Percentiles rank a stretch among this genome's conserved stretches.
Conservation (phyloP, 2,888 invertebrate genomes). For the Strigamia transsilvanica region DNA sequence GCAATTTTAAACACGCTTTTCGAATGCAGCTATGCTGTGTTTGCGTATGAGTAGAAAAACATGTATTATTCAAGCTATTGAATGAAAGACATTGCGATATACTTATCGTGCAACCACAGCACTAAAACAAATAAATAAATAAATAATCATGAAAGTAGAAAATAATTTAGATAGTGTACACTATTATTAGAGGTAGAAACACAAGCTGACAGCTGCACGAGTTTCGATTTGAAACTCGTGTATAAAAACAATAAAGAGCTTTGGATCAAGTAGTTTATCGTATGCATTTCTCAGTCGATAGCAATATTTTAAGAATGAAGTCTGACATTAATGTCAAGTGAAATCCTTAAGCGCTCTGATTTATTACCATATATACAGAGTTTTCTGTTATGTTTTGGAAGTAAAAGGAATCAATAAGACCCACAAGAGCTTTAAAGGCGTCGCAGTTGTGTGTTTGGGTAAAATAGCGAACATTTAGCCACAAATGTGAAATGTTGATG, state of each 20-base stretch:
- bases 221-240: constrained; percentile 7
- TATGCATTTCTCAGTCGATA: constrained; percentile 29
- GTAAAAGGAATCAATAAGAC: constrained; percentile 10
- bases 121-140: neutral
- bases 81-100: neutral
- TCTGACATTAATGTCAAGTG: constrained; percentile 20
- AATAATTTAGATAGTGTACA: neutral
- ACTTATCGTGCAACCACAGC: neutral
- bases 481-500: neutral
- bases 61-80: neutral
- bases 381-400: constrained; percentile 4
- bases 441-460: neutral
- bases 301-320: constrained; percentile 39
- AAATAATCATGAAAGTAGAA: constrained; percentile 19
- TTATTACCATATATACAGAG: neutral
- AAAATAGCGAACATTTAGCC: neutral
- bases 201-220: constrained; percentile 25
- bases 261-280: constrained; percentile 27
- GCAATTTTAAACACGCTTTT: no score
- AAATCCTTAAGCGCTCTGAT: constrained; percentile 18
- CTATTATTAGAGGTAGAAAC: constrained; percentile 27
- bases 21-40: no score
- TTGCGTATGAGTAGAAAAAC: neutral
- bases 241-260: constrained; percentile 28
- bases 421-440: constrained; percentile 28